Base-by-base conservation (phyloP, 2,113 vertebrate genomes). In the Thomomys bottae region DNA sequence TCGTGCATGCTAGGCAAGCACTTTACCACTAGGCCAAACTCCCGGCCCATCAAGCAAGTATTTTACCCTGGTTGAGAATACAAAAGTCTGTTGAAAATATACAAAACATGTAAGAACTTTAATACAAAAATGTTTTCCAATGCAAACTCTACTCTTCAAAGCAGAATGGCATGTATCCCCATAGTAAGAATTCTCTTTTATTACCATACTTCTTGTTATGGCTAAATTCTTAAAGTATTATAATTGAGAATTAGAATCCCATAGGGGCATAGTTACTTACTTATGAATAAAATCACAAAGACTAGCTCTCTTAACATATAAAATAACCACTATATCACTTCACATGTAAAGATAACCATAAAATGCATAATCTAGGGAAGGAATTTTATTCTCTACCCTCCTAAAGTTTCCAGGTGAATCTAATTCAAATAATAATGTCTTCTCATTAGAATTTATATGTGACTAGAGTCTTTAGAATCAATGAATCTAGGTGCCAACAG, bases 21-120 rank as follows among this genome's bases (percentile, higher is more conserved):
- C n/a, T n/a, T n/a, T n/a, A n/a, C n/a, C n/a, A n/a, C n/a, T n/a
- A n/a, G n/a, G n/a, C n/a, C n/a, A n/a, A n/a, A n/a, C n/a, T n/a
- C n/a, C n/a, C n/a, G n/a, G n/a, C n/a, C n/a, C n/a, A n/a, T 93
- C 73, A 77, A 30, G 49, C n/a, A 76, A 84, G 40, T 77, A 54
- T 54, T 54, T 54, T 54, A 54, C 14, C 49, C 18, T 54, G 49
- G 49, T 54, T 54, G 49, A 54, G 49, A 54, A 54, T 54, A 54
- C 24, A 80, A 59, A 2, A 61, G 70, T 49, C 7, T 54, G 49
- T 15, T 17, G 49, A n/a, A 24, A 38, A 63, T 67, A 6, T 77
- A 11, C 73, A 68, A 94, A 87, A 94, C 5, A 15, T 42, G 8
- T 57, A 45, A n/a, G 10, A 75, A 30, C 59, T 6, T 73, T 24